phyloP scores from a whole-genome alignment of 2,113 vertebrate genomes.

The Leptobrachium leishanense region DNA sequence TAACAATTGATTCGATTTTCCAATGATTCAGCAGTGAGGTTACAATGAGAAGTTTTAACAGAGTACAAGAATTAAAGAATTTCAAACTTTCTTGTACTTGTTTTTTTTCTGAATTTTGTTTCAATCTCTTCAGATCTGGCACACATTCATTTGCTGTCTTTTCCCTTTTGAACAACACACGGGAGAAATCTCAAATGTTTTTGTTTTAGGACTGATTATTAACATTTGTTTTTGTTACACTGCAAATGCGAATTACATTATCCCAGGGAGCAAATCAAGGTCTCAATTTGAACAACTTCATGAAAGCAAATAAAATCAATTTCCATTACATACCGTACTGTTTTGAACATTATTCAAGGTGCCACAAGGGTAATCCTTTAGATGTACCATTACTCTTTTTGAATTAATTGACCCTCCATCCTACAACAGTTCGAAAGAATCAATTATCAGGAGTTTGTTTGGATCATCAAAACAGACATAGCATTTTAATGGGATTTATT shows the following conservation, averaged over 20 bases:
- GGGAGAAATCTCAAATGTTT: too few species aligned
- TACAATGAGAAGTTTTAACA: too few species aligned
- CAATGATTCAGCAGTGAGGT: too few species aligned
- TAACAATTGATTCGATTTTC: too few species aligned
- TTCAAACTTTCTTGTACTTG: too few species aligned
- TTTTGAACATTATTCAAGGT: background rate
- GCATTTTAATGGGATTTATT: too few species aligned
- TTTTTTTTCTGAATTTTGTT: too few species aligned
- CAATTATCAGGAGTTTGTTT: background rate
- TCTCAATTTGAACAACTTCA: background rate
- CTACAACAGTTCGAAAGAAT: background rate
- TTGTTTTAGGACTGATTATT: background rate
- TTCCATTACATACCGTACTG: background rate
- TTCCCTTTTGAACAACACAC: too few species aligned
- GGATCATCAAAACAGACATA: background rate
- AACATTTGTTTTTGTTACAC: background rate
- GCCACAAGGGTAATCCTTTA: background rate
- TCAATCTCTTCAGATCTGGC: too few species aligned
- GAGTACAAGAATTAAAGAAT: too few species aligned
- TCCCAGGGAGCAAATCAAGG: background rate
- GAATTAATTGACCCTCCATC: background rate
- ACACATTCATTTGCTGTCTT: too few species aligned
- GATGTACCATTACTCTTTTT: background rate
- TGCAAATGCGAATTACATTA: background rate
- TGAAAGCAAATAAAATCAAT: background rate